Base-by-base conservation (phyloP, 2,797 vertebrate species). In the Peromyscus aztecus region DNA sequence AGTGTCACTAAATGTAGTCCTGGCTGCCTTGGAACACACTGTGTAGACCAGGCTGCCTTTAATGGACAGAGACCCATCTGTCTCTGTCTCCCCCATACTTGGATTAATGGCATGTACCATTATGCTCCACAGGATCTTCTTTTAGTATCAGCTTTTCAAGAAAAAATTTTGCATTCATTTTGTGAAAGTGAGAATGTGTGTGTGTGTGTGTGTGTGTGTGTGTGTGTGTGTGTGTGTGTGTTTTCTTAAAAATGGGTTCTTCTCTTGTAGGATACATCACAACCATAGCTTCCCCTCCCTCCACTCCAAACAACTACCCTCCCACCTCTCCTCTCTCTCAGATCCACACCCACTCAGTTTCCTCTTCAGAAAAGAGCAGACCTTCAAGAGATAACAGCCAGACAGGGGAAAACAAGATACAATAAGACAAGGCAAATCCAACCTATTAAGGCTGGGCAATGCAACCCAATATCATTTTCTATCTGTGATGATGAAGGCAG, bases 171-270 rank as follows among this genome's bases (percentile, higher is more conserved):
- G 6, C 57, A 4, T 71, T 89, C 24, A 40, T 88, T 90, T 7
- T 82, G 17, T 69, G 4, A 23, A 90, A 81, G 34, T 77, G 4
- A 75, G 29, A 63, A 4, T 71, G 92, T 83, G 73, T 49, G 19
- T 23, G 69, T 29, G 83, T 89, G 92, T 83, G 73, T 49, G 19
- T 23, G 69, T 29, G 83, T 71, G 92, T 83, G 73, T 49, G 19
- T 23, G 69, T 29, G 83, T 89, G n/a, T 71, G 92, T 83, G 73
- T 49, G 19, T 23, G 69, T 29, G 83, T 89, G n/a, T 19, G 37
- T 31, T 11, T 5, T 37, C 21, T 37, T 37, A 23, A 23, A 40
- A 23, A 73, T 37, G 6, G 19, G 4, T 73, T 17, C n/a, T 71
- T 71, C n/a, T 37, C 21, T 73, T 9, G 23, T 73, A 73, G 4